Evolutionary conservation across 1,140 invertebrate species (phyloP).

Genomic region (Hypothenemus hampei): DNA sequence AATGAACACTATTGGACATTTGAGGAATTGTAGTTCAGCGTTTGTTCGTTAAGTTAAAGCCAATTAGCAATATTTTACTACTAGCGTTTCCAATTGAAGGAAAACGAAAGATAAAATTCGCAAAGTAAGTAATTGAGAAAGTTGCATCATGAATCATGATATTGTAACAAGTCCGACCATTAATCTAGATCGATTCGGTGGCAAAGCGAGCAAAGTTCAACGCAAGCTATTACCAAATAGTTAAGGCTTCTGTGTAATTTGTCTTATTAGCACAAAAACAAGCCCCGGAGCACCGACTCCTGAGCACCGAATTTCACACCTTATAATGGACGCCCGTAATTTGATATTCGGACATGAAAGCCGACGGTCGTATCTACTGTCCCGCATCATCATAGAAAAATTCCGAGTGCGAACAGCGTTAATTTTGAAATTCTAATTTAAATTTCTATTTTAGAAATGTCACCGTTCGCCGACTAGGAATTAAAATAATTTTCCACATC

Average conservation of each 20-base stretch:
- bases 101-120: constrained; percentile 6
- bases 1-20: too few relatives aligned
- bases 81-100: neutral
- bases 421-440: constrained; percentile 13
- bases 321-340: constrained; percentile 5
- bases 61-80: constrained; percentile 3
- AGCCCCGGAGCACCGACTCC: neutral
- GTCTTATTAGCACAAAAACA: constrained; percentile 18
- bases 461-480: constrained; percentile 5
- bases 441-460: constrained; percentile 10
- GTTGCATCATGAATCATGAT: constrained; percentile 18
- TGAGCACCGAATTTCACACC: constrained; percentile 6
- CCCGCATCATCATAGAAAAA: too few relatives aligned
- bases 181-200: constrained; percentile 5
- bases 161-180: constrained; percentile 6
- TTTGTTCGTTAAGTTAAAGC: too few relatives aligned
- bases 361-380: too few relatives aligned
- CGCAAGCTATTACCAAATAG: constrained; percentile 15
- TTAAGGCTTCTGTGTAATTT: constrained; percentile 17
- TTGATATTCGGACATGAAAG: neutral
- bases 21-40: too few relatives aligned
- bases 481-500: constrained; percentile 7
- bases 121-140: constrained; percentile 9
- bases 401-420: neutral
- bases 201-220: constrained; percentile 15